Evolutionary conservation across 2,797 vertebrate genomes (phyloP).

Genomic region (Scomberomorus guttatus): DNA sequence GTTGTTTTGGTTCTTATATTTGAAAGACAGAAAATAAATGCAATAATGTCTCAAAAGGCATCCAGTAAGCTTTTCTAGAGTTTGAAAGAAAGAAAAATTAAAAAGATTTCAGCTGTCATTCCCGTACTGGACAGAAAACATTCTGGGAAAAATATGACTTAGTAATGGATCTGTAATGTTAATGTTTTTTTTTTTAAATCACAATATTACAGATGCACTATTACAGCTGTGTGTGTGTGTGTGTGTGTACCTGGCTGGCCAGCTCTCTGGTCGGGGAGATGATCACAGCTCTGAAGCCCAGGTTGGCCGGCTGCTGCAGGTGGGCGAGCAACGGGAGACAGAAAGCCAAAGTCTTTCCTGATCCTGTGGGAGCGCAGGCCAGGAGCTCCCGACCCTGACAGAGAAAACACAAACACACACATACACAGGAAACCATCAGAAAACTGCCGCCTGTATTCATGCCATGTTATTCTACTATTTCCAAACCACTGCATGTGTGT

Average conservation of each 20-base stretch:
- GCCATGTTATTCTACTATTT: too few relatives aligned
- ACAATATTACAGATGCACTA: too few relatives aligned
- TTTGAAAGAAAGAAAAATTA: too few relatives aligned
- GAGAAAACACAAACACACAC: background rate
- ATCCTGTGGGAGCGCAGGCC: slow-evolving; percentile 96
- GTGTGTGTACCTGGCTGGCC: slow-evolving; percentile 91
- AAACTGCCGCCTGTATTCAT: fast-evolving
- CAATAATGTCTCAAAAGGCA: too few relatives aligned
- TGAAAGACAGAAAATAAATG: too few relatives aligned
- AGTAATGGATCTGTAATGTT: too few relatives aligned
- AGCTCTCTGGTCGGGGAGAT: slow-evolving; percentile 96
- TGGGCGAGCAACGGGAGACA: slow-evolving; percentile 92
- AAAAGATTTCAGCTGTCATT: too few relatives aligned
- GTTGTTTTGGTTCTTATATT: too few relatives aligned
- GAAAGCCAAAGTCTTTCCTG: slow-evolving; percentile 97
- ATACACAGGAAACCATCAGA: background rate
- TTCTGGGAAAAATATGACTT: too few relatives aligned
- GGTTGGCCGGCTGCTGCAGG: slow-evolving; percentile 92
- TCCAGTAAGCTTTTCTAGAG: too few relatives aligned
- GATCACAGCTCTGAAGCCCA: slow-evolving; percentile 94
- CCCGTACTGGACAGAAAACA: too few relatives aligned
- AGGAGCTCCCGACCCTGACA: slow-evolving; percentile 91
- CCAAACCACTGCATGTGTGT: background rate
- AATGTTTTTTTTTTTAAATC: too few relatives aligned
- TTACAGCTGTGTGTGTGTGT: background rate